phyloP scores from a whole-genome alignment of 2,797 vertebrate genomes.

The Paramormyrops hopkinsi region DNA sequence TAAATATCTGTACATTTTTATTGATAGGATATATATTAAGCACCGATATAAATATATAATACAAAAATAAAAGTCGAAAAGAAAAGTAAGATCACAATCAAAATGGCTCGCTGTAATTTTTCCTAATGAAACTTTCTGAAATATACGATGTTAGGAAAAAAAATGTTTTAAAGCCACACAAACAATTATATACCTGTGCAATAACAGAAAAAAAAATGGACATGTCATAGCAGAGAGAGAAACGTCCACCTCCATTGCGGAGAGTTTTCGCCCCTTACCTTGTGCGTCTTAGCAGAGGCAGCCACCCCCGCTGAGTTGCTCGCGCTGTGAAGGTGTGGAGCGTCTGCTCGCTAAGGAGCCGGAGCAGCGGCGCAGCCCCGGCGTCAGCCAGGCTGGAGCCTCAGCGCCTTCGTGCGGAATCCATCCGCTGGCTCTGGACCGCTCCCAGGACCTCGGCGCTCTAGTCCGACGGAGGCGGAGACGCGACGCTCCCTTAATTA shows the following conservation, averaged over 20 bases:
- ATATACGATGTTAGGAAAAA: not conserved
- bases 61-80: not conserved
- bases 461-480: not conserved
- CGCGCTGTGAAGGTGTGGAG: constrained; percentile 41
- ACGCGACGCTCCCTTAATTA: constrained; percentile 20
- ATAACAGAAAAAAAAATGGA: not conserved
- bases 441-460: constrained; percentile 51
- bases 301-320: not conserved
- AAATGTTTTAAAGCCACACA: not conserved
- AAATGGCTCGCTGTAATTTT: not conserved
- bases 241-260: not conserved
- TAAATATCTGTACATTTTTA: not conserved
- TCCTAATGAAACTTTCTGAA: not conserved
- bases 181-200: constrained; percentile 3
- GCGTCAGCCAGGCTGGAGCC: constrained; percentile 79
- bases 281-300: constrained; percentile 20
- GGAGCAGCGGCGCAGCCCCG: constrained; percentile 56
- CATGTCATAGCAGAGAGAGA: not conserved
- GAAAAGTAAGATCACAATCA: not conserved
- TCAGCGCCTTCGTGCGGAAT: constrained; percentile 63
- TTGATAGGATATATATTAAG: not conserved
- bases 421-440: constrained; percentile 64
- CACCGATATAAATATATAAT: not conserved
- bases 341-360: constrained; percentile 37
- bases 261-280: constrained; percentile 43